phyloP scores from a whole-genome alignment of 2,113 vertebrate species.

The Leuciscus idus region DNA sequence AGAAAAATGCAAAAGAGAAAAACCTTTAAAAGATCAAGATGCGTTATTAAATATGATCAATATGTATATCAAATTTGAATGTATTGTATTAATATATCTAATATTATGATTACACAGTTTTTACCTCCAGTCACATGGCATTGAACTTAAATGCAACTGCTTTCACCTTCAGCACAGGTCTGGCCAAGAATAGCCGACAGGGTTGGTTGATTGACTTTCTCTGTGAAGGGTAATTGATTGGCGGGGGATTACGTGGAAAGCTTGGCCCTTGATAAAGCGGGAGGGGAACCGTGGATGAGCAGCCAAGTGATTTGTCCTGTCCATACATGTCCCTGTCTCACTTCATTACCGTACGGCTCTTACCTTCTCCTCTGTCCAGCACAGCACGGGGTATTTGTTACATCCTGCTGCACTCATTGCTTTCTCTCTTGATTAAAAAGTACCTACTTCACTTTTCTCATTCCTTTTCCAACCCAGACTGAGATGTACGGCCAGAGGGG shows the following conservation, averaged over 20 bases:
- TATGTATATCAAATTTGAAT: not conserved
- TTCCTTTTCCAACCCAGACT: constrained; percentile 44
- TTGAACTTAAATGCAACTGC: constrained; percentile 61
- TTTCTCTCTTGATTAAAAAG: constrained; percentile 64
- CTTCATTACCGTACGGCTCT: constrained; percentile 54
- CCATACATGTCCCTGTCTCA: constrained; percentile 48
- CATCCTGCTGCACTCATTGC: constrained; percentile 55
- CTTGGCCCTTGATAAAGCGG: constrained; percentile 64
- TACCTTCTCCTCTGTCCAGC: constrained; percentile 33
- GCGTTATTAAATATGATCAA: too few species aligned
- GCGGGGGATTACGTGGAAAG: constrained; percentile 69
- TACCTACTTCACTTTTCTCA: constrained; percentile 54
- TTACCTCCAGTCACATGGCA: constrained; percentile 44
- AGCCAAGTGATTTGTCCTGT: constrained; percentile 50
- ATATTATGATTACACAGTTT: not conserved
- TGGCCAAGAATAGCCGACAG: constrained; percentile 59
- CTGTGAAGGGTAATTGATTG: constrained; percentile 74
- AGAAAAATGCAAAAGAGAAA: not conserved
- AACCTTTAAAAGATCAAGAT: too few species aligned
- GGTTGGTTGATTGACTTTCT: constrained; percentile 67
- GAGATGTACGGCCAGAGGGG: constrained; percentile 61
- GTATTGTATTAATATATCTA: not conserved
- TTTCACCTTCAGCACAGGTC: constrained; percentile 55
- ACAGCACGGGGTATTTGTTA: constrained; percentile 57
- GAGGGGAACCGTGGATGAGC: constrained; percentile 53